A percentile compares a stretch with the other conserved stretches of the same genome.
Conservation (phyloP, 2,113 vertebrate genomes). For the Hassar affinis region DNA sequence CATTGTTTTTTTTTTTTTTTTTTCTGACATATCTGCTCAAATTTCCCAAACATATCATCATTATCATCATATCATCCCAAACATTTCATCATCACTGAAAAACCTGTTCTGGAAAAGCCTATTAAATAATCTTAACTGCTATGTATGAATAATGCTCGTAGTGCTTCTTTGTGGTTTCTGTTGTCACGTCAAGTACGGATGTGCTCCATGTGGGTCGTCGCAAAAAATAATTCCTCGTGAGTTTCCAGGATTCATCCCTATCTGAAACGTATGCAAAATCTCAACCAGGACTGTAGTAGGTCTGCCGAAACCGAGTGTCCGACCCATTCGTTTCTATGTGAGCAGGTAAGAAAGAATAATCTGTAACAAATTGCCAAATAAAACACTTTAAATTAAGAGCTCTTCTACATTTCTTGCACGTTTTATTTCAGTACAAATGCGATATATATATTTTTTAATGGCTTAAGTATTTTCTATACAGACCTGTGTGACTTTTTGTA, state of each 20-base stretch:
- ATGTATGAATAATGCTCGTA: conserved; percentile 19
- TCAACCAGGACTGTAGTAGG: conserved; percentile 27
- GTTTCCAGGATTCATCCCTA: background rate
- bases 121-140: conserved; percentile 35
- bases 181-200: conserved; percentile 23
- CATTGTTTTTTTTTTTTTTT: conserved; percentile 3
- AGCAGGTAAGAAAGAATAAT: background rate
- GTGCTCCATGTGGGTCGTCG: conserved; percentile 26
- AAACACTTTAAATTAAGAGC: conserved; percentile 29
- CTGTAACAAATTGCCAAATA: conserved; percentile 51
- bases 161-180: conserved; percentile 41
- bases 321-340: conserved; percentile 16
- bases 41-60: background rate
- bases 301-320: conserved; percentile 7
- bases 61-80: too few relatives aligned
- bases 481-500: background rate
- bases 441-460: background rate
- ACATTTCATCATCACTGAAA: conserved; percentile 7
- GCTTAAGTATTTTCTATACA: background rate
- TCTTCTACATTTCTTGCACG: background rate
- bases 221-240: background rate
- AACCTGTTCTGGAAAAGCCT: background rate
- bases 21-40: background rate
- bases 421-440: conserved; percentile 49
- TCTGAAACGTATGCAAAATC: conserved; percentile 49